Conservation (phyloP, 2,797 vertebrate species). For the Manis pentadactyla region DNA sequence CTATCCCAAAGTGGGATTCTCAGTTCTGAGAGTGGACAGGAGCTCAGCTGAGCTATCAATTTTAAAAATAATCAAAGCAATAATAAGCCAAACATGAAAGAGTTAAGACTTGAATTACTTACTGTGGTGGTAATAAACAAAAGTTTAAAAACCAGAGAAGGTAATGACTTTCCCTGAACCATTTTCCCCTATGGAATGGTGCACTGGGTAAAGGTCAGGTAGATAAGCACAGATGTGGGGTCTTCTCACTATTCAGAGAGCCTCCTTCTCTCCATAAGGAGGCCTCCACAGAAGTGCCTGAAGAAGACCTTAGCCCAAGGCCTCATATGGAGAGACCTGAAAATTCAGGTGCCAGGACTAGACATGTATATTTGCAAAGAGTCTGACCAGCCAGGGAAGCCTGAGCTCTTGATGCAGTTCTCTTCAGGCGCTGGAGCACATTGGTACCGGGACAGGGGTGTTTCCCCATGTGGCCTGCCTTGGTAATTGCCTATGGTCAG, state of each 20-base stretch:
- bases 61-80: background rate
- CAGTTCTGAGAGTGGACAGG: background rate
- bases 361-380: background rate
- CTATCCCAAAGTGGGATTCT: background rate
- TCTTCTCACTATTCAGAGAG: background rate
- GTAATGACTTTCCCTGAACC: background rate
- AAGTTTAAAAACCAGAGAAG: background rate
- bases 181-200: background rate
- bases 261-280: background rate
- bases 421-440: background rate
- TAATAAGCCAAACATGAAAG: background rate
- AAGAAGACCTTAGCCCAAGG: background rate
- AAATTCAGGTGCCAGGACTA: background rate
- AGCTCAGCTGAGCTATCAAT: background rate
- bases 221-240: background rate
- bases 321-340: background rate
- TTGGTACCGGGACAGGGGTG: fast-evolving
- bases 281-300: background rate
- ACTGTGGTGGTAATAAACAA: background rate
- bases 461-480: background rate
- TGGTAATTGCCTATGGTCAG: background rate
- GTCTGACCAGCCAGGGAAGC: background rate
- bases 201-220: no score
- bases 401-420: no score
- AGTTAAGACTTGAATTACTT: background rate